Conservation (phyloP, 2,888 invertebrate genomes). For the Pristionchus mayeri region DNA sequence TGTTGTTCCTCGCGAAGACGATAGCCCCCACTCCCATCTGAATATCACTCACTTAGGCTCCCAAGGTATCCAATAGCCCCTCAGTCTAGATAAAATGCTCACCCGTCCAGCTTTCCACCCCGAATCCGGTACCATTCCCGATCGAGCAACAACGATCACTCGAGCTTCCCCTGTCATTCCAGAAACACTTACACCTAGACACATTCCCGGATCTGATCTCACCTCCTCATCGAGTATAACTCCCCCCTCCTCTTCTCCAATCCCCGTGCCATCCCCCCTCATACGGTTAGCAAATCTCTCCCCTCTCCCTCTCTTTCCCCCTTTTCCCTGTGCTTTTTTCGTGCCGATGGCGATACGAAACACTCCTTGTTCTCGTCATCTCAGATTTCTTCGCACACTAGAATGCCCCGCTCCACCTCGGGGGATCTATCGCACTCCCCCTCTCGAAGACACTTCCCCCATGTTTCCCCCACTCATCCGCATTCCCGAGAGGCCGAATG, state of each 20-base stretch:
- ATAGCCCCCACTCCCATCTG: background rate
- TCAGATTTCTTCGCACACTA: constrained; percentile 28
- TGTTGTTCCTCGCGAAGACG: constrained; percentile 53
- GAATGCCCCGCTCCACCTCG: too few species aligned
- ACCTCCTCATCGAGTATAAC: background rate
- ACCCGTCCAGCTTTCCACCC: background rate
- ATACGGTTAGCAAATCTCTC: constrained; percentile 2
- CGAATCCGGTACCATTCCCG: constrained; percentile 13
- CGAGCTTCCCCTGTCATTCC: background rate
- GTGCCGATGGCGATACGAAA: constrained; percentile 11
- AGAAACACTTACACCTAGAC: background rate
- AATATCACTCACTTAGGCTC: background rate
- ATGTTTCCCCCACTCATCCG: too few species aligned
- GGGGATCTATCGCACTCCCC: too few species aligned
- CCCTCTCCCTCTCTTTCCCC: background rate
- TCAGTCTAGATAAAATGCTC: background rate
- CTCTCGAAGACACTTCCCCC: background rate
- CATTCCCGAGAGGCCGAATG: too few species aligned
- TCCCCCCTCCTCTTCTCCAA: background rate
- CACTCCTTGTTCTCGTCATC: background rate
- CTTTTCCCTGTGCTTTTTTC: too few species aligned
- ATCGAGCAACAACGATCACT: background rate
- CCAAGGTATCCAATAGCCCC: background rate
- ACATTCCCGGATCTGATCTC: background rate
- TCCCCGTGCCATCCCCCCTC: background rate